A percentile compares a stretch with the other conserved stretches of the same genome.
Evolutionary conservation across 2,113 vertebrate genomes (phyloP).

Genomic region (Clarias gariepinus): DNA sequence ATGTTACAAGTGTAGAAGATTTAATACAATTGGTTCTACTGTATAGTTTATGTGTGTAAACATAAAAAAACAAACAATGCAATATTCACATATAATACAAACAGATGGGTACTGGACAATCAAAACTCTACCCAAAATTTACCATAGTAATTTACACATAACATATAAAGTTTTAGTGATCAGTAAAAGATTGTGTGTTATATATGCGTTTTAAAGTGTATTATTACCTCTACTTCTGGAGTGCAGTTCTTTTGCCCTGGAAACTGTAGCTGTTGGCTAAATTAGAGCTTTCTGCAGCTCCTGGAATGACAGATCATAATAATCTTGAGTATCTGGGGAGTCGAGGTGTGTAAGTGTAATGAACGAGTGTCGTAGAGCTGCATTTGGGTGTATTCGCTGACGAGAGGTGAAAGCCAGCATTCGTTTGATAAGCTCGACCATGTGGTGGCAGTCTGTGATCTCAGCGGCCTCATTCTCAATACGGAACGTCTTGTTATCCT

Average conservation of each 20-base stretch:
- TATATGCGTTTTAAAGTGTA: background rate
- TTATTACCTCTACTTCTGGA: background rate
- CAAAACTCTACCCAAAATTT: background rate
- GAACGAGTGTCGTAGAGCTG: background rate
- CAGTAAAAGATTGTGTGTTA: background rate
- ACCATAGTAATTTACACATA: background rate
- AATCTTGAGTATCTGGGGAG: background rate
- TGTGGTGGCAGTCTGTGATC: background rate
- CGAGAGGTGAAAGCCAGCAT: background rate
- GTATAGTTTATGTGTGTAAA: too few species aligned
- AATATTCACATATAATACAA: background rate
- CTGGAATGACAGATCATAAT: background rate
- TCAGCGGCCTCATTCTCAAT: background rate
- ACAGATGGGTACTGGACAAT: background rate
- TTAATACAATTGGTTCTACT: background rate
- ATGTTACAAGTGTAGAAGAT: background rate
- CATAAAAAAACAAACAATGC: background rate
- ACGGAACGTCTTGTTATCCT: background rate
- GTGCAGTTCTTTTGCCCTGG: background rate
- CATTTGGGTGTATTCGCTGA: background rate
- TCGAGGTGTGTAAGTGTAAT: background rate
- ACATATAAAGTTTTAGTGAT: background rate
- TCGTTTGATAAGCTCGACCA: background rate
- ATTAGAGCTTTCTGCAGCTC: background rate
- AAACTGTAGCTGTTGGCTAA: background rate